Conservation (phyloP, 2,888 invertebrate species). For the Ophioninae sp. region DNA sequence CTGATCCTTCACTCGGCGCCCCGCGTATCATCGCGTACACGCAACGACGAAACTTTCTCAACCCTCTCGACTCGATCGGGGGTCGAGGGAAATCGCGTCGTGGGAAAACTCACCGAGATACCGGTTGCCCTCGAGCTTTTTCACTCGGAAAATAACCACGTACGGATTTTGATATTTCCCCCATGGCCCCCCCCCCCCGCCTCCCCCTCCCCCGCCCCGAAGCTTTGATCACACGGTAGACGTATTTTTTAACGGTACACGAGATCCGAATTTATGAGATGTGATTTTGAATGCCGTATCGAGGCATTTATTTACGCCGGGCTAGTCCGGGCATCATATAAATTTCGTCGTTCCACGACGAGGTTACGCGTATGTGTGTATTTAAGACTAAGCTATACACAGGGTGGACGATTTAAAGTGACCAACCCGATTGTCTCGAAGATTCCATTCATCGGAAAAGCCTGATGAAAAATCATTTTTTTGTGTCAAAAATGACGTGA, state of each 20-base stretch:
- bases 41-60: constrained; percentile 15
- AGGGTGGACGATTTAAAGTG: too few species aligned
- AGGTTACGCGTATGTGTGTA: too few species aligned
- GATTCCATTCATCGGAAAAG: too few species aligned
- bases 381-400: too few species aligned
- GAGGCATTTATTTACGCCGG: neutral
- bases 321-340: neutral
- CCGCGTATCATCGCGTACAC: neutral
- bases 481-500: too few species aligned
- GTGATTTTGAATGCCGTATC: neutral
- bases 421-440: too few species aligned
- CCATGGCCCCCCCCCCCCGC: too few species aligned
- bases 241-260: neutral
- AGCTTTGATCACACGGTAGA: neutral
- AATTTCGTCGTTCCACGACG: neutral
- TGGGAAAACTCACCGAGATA: neutral
- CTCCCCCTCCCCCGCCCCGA: neutral
- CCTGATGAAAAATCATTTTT: too few species aligned
- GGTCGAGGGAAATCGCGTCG: neutral
- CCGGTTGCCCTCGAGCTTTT: neutral
- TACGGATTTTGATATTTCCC: neutral
- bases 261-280: neutral
- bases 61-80: constrained; percentile 9
- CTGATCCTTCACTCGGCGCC: neutral
- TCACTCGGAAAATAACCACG: neutral